Evolutionary conservation across 2,797 vertebrate genomes (phyloP).

Genomic region (Thamnophis elegans): DNA sequence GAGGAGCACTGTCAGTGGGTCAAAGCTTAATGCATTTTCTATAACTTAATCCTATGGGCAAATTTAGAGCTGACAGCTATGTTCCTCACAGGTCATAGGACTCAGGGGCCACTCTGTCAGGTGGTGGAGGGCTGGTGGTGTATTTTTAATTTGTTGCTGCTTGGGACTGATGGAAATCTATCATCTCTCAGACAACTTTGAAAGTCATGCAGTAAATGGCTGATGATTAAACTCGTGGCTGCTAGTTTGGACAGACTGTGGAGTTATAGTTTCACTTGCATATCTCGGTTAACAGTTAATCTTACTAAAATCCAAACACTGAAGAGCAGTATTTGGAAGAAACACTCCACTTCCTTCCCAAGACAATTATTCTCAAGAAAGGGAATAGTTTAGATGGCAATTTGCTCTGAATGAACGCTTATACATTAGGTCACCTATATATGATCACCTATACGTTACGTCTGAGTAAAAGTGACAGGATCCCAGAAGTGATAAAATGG

Average conservation of each 20-base stretch:
- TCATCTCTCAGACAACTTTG: constrained; percentile 61
- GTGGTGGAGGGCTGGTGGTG: constrained; percentile 69
- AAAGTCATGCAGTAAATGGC: constrained; percentile 24
- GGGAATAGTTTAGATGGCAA: constrained; percentile 1
- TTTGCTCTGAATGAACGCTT: neutral
- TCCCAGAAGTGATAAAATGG: neutral
- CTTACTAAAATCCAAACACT: constrained; percentile 34
- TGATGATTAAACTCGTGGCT: constrained; percentile 40
- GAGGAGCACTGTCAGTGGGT: constrained; percentile 39
- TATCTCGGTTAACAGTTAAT: constrained; percentile 58
- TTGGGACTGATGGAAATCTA: constrained; percentile 71
- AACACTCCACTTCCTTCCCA: constrained; percentile 37
- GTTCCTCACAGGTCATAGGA: constrained; percentile 63
- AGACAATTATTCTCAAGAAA: constrained; percentile 19
- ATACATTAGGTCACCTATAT: neutral
- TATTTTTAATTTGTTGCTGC: constrained; percentile 73
- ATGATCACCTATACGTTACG: neutral
- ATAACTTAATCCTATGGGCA: constrained; percentile 49
- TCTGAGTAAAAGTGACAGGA: neutral
- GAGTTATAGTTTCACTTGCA: constrained; percentile 36
- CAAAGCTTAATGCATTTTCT: constrained; percentile 48
- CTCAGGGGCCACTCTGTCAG: constrained; percentile 66
- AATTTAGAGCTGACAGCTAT: constrained; percentile 70
- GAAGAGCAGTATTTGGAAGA: constrained; percentile 49
- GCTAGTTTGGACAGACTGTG: constrained; percentile 10